These are phyloP conservation scores for Ernsta delagoae DNA, from an alignment of 2,888 invertebrate species.

Conservation along the genomic window DNA sequence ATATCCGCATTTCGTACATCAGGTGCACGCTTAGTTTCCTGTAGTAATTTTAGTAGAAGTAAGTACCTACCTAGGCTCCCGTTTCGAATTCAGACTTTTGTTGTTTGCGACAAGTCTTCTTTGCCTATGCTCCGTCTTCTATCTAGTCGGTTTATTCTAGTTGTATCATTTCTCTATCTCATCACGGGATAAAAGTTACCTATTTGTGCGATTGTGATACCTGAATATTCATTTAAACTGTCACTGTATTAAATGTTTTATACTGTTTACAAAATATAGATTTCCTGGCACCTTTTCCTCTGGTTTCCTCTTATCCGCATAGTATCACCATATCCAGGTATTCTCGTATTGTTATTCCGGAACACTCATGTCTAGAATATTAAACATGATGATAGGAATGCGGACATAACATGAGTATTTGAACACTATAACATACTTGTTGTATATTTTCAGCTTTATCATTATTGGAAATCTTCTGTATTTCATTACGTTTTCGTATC, in stretches of 20 bases:
- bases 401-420: constrained; percentile 4
- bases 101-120: too few species aligned
- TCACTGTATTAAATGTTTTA: neutral
- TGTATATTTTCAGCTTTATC: neutral
- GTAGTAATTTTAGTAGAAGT: neutral
- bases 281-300: constrained; percentile 3
- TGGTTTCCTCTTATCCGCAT: constrained; percentile 1
- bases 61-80: too few species aligned
- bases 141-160: too few species aligned
- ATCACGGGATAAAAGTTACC: too few species aligned
- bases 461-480: neutral
- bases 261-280: neutral
- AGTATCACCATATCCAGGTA: constrained; percentile 6
- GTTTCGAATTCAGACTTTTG: too few species aligned
- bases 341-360: constrained; percentile 20
- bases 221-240: neutral
- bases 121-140: too few species aligned
- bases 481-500: neutral
- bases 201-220: too few species aligned
- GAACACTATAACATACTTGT: neutral
- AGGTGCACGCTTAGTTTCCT: constrained; percentile 8
- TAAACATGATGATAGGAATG: constrained; percentile 20
- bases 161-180: too few species aligned
- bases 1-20: constrained; percentile 29
- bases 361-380: constrained; percentile 14